Evolutionary conservation across 2,888 invertebrate species (phyloP).

Genomic region (Acrobasis suavella): DNA sequence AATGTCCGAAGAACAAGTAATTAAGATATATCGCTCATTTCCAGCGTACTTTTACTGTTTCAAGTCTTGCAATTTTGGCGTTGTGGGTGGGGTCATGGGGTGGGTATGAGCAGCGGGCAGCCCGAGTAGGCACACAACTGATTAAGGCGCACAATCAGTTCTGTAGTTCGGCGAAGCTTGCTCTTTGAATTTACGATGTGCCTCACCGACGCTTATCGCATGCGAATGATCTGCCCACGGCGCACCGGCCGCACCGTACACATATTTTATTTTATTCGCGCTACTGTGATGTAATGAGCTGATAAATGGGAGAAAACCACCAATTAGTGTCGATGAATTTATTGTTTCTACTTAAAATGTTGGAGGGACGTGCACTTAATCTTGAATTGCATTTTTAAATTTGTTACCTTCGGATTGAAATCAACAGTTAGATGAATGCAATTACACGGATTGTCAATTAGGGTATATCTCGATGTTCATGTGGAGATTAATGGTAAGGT

Average conservation of each 20-base stretch:
- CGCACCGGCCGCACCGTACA: slow-evolving; percentile 77
- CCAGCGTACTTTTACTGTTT: not conserved
- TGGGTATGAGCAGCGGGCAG: slow-evolving; percentile 13
- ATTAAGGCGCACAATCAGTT: slow-evolving; percentile 79
- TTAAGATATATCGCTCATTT: not conserved
- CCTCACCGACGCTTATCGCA: slow-evolving; percentile 81
- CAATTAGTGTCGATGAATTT: slow-evolving; percentile 83
- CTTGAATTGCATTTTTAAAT: slow-evolving; percentile 75
- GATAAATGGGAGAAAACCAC: slow-evolving; percentile 83
- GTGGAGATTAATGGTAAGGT: slow-evolving; percentile 42
- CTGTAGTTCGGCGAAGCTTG: slow-evolving; percentile 78
- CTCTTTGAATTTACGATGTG: slow-evolving; percentile 82
- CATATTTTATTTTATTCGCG: slow-evolving; percentile 83
- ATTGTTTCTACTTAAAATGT: slow-evolving; percentile 83
- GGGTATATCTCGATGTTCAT: slow-evolving; percentile 39
- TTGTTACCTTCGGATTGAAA: slow-evolving; percentile 61
- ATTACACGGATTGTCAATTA: slow-evolving; percentile 58
- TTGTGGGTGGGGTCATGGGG: not conserved
- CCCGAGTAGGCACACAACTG: slow-evolving; percentile 54
- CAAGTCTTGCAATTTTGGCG: slow-evolving; percentile 7
- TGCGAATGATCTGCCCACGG: slow-evolving; percentile 81
- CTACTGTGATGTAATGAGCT: slow-evolving; percentile 83
- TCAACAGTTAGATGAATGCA: slow-evolving; percentile 63
- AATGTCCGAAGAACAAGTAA: not conserved
- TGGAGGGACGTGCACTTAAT: slow-evolving; percentile 79